Evolutionary conservation across 2,888 invertebrate species (phyloP), one percentile per base, ranked within the genome.

Genomic region (Gordius sp.): DNA sequence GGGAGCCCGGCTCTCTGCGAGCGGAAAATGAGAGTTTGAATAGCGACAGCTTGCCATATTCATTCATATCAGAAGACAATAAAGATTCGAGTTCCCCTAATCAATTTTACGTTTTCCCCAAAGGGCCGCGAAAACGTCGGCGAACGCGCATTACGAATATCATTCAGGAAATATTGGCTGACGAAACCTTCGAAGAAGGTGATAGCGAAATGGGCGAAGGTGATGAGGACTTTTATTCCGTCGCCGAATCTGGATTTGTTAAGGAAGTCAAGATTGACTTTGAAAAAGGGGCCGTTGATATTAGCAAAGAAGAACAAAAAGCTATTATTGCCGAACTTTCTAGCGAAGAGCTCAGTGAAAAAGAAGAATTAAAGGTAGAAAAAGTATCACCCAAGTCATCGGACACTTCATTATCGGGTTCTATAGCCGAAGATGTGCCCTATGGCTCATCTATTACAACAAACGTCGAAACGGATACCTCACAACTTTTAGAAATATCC

Each of bases 81-180:
- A n/a, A n/a, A n/a, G n/a, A n/a, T n/a, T n/a, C n/a, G n/a, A n/a
- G n/a, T n/a, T n/a, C n/a, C n/a, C n/a, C n/a, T n/a, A n/a, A n/a
- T n/a, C n/a, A n/a, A n/a, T n/a, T n/a, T n/a, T n/a, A n/a, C n/a
- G n/a, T n/a, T n/a, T n/a, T n/a, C n/a, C n/a, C n/a, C n/a, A n/a
- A n/a, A n/a, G n/a, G n/a, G n/a, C n/a, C n/a, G n/a, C 47, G 47
- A 18, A n/a, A 4, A 20, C 8, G 47, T 4, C 47, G 47, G 4
- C 47, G 47, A n/a, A 47, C 47, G 4, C 8, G 20, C 4, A 47
- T 47, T 20, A 47, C 47, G 8, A 47, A 47, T 47, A 47, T 47
- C 13, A 47, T 47, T 47, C 47, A 47, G 20, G 47, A 47, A 47
- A 47, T 47, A 4, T 20, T 47, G 20, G 47, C 47, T 20, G 47